Percentiles rank a stretch among this genome's conserved stretches.
These are phyloP conservation scores for Camponotus vicinus DNA, from an alignment of 1,140 invertebrate genomes.

Conservation along the genomic window DNA sequence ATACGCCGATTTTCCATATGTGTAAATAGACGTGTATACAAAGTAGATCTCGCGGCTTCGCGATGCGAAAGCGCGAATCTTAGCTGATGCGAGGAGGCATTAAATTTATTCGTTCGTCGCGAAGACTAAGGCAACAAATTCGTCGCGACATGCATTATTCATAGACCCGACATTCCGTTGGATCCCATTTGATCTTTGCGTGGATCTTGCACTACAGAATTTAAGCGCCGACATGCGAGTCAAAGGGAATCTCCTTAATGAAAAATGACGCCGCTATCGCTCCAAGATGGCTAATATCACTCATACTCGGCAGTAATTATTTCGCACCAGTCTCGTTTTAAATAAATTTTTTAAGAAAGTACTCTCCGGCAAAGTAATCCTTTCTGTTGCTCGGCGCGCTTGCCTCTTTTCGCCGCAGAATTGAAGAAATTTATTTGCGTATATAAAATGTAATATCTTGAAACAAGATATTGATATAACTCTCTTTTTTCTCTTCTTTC, in stretches of 20 bases:
- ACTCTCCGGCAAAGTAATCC: background rate
- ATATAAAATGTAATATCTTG: conserved; percentile 4
- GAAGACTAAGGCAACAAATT: conserved; percentile 64
- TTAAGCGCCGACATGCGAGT: conserved; percentile 3
- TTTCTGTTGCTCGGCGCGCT: background rate
- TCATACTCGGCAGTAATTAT: conserved; percentile 34
- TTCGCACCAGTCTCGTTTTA: background rate
- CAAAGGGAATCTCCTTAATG: conserved; percentile 37
- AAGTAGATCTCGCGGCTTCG: conserved; percentile 6
- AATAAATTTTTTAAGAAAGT: conserved; percentile 41
- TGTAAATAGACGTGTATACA: background rate
- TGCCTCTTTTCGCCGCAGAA: background rate
- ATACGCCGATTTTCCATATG: conserved; percentile 9
- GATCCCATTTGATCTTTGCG: conserved; percentile 25
- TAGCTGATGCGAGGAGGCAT: conserved; percentile 4
- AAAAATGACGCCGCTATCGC: conserved; percentile 23
- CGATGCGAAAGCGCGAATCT: conserved; percentile 29
- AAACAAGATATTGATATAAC: background rate
- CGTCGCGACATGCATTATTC: conserved; percentile 53
- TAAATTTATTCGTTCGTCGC: conserved; percentile 59
- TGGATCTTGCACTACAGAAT: conserved; percentile 11
- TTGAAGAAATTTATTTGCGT: background rate
- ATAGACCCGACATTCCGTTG: conserved; percentile 38
- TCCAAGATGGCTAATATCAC: conserved; percentile 1
- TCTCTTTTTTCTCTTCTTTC: background rate